phyloP scores from a whole-genome alignment of 2,888 invertebrate species.

The Myopa tessellatipennis region DNA sequence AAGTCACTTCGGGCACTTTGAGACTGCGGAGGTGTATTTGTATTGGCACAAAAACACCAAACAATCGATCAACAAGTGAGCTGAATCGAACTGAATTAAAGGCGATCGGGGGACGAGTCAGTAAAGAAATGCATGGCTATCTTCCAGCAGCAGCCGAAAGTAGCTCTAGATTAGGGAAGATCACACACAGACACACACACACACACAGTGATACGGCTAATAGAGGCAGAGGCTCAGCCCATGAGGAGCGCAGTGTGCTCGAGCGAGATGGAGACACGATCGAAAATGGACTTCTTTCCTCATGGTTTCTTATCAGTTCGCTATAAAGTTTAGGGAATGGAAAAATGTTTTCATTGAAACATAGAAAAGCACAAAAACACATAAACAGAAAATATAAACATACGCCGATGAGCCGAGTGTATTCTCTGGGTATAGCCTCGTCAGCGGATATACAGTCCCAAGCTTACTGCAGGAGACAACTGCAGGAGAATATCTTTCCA shows the following conservation, averaged over 20 bases:
- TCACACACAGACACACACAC: neutral
- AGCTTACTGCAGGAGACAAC: too few relatives aligned
- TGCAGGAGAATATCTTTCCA: too few relatives aligned
- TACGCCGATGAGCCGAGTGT: too few relatives aligned
- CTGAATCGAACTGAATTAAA: neutral
- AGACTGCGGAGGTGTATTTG: neutral
- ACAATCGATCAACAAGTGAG: slow-evolving; percentile 34
- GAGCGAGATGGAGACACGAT: neutral
- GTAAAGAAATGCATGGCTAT: neutral
- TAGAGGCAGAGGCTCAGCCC: neutral
- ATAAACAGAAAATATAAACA: neutral
- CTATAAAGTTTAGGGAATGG: neutral
- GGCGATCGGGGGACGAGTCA: slow-evolving; percentile 7
- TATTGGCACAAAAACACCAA: slow-evolving; percentile 26
- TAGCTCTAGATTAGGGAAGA: slow-evolving; percentile 9
- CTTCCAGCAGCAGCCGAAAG: slow-evolving; percentile 11
- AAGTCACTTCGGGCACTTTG: slow-evolving; percentile 7
- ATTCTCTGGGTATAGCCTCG: too few relatives aligned
- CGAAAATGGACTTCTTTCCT: neutral
- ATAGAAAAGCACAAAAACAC: neutral
- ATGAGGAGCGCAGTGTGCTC: neutral
- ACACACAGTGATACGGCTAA: neutral
- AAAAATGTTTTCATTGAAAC: neutral
- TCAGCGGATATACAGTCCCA: too few relatives aligned
- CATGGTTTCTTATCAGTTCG: slow-evolving; percentile 12